Conservation (phyloP, 2,797 vertebrate genomes). For the Paramormyrops hopkinsi region DNA sequence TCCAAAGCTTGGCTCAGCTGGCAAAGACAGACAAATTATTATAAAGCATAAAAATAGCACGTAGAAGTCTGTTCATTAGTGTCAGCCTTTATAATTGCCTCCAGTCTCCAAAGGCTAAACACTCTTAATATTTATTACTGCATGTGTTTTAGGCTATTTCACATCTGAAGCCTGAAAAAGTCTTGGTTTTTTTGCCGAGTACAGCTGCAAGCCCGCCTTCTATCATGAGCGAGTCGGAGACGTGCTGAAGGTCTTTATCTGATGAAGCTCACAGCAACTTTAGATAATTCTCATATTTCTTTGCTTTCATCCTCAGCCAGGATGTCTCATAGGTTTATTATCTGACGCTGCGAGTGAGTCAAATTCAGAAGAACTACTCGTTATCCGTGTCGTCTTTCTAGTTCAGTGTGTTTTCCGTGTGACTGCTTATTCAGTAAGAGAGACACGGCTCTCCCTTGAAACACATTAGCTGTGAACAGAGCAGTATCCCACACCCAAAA, state of each 20-base stretch:
- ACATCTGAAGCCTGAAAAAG: background rate
- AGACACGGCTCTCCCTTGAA: background rate
- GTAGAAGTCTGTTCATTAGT: background rate
- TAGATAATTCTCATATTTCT: constrained; percentile 29
- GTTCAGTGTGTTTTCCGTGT: background rate
- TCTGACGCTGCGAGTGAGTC: background rate
- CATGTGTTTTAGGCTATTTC: background rate
- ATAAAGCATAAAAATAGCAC: background rate
- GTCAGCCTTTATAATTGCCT: background rate
- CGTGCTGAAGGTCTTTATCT: constrained; percentile 8
- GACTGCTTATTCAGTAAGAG: background rate
- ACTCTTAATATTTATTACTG: background rate
- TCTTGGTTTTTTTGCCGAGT: background rate
- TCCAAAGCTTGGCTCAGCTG: background rate
- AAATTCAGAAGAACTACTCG: background rate
- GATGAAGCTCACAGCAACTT: constrained; percentile 27
- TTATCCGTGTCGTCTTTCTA: background rate
- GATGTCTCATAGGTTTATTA: background rate
- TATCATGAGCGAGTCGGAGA: background rate
- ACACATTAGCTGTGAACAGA: background rate
- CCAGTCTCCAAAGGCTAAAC: background rate
- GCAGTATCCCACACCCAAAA: background rate
- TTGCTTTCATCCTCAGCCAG: constrained; percentile 9
- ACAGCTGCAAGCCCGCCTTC: background rate
- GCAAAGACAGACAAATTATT: background rate